Evolutionary conservation across 1,140 invertebrate species (phyloP).

Genomic region (Lepidotrigona ventralis): DNA sequence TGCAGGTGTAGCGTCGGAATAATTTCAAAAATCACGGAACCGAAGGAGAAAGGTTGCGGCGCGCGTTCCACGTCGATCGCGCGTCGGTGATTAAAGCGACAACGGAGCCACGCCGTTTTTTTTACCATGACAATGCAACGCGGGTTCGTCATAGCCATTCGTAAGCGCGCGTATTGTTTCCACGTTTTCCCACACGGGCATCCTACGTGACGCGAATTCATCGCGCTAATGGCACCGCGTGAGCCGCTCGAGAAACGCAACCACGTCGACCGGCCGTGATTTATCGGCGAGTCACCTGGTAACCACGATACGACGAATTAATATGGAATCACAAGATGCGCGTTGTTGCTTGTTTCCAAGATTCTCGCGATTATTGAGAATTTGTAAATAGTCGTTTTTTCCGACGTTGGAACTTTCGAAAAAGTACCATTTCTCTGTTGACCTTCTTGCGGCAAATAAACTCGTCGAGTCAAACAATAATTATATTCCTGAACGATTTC

Average conservation of each 20-base stretch:
- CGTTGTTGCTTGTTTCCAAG: background rate
- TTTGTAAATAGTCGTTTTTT: too few species aligned
- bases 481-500: too few species aligned
- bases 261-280: conserved; percentile 24
- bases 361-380: too few species aligned
- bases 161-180: conserved; percentile 60
- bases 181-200: conserved; percentile 64
- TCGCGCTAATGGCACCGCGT: conserved; percentile 64
- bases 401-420: too few species aligned
- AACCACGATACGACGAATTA: conserved; percentile 13
- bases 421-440: too few species aligned
- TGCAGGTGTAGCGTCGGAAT: conserved; percentile 1
- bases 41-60: background rate
- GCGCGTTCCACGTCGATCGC: conserved; percentile 16
- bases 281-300: conserved; percentile 37
- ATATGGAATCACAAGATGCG: conserved; percentile 5
- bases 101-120: conserved; percentile 32
- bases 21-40: conserved; percentile 19
- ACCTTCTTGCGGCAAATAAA: too few species aligned
- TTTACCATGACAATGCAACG: conserved; percentile 68
- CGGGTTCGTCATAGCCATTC: conserved; percentile 59
- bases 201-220: conserved; percentile 65
- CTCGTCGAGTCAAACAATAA: too few species aligned
- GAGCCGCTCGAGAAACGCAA: conserved; percentile 27
- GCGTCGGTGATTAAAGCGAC: conserved; percentile 49